Evolutionary conservation across 2,888 invertebrate species (phyloP).

Genomic region (Heliothis peltigera): DNA sequence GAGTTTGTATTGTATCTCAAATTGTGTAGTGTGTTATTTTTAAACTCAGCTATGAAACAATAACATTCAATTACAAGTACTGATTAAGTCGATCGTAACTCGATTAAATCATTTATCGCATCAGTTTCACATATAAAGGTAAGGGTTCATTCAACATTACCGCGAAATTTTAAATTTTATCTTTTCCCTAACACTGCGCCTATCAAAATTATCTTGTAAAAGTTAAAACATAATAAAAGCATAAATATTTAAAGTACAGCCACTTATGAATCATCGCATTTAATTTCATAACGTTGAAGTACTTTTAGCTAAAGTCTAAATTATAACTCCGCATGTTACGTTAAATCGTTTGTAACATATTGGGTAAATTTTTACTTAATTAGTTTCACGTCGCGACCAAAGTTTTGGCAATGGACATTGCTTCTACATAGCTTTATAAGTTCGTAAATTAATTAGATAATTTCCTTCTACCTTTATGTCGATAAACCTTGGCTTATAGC

Average conservation of each 20-base stretch:
- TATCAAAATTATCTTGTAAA: not conserved
- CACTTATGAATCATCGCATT: not conserved
- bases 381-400: slow-evolving; percentile 7
- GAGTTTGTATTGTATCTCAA: slow-evolving; percentile 47
- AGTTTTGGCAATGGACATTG: slow-evolving; percentile 24
- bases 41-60: slow-evolving; percentile 44
- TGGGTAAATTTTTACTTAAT: not conserved
- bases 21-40: slow-evolving; percentile 36
- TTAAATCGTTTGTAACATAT: slow-evolving; percentile 10
- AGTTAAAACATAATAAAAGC: not conserved
- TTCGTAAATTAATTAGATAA: slow-evolving; percentile 8
- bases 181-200: not conserved
- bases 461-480: not conserved
- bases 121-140: slow-evolving; percentile 42
- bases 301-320: not conserved
- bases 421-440: slow-evolving; percentile 1
- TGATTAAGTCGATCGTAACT: slow-evolving; percentile 19
- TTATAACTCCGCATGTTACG: slow-evolving; percentile 3
- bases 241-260: not conserved
- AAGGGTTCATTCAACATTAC: slow-evolving; percentile 45
- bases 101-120: slow-evolving; percentile 10
- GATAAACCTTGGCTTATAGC: slow-evolving; percentile 3
- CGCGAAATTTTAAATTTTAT: slow-evolving; percentile 67
- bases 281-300: not conserved
- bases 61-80: slow-evolving; percentile 19